Conservation (phyloP, 2,888 invertebrate genomes). For the Agrotis puta region DNA sequence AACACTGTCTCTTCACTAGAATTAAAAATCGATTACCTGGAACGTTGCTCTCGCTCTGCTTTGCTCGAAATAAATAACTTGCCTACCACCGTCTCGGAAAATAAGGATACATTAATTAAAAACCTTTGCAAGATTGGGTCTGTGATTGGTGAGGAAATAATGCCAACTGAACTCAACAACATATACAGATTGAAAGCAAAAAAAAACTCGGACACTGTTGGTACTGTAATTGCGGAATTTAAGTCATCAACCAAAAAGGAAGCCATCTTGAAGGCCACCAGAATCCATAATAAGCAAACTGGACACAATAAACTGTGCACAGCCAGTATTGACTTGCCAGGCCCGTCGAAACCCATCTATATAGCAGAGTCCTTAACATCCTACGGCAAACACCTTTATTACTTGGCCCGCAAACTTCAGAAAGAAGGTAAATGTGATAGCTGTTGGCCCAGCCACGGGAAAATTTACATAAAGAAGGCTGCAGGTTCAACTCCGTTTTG, state of each 20-base stretch:
- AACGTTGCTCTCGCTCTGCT: background rate
- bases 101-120: background rate
- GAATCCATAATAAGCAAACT: background rate
- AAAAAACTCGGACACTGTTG: background rate
- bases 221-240: conserved; percentile 3
- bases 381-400: background rate
- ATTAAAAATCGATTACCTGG: background rate
- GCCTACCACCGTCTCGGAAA: background rate
- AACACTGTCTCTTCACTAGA: background rate
- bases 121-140: conserved; percentile 2
- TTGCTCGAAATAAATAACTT: background rate
- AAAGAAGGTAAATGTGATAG: conserved; percentile 4
- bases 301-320: conserved; percentile 1
- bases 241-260: background rate
- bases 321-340: background rate
- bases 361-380: background rate
- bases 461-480: too few relatives aligned
- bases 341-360: background rate
- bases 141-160: conserved; percentile 1
- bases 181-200: conserved; percentile 8
- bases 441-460: too few relatives aligned
- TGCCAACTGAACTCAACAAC: background rate
- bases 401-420: background rate
- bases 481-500: too few relatives aligned
- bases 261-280: background rate